Evolutionary conservation across 2,797 vertebrate genomes (phyloP), one percentile per base, ranked within the genome.

Genomic region (Phyllotis vaccarum): DNA sequence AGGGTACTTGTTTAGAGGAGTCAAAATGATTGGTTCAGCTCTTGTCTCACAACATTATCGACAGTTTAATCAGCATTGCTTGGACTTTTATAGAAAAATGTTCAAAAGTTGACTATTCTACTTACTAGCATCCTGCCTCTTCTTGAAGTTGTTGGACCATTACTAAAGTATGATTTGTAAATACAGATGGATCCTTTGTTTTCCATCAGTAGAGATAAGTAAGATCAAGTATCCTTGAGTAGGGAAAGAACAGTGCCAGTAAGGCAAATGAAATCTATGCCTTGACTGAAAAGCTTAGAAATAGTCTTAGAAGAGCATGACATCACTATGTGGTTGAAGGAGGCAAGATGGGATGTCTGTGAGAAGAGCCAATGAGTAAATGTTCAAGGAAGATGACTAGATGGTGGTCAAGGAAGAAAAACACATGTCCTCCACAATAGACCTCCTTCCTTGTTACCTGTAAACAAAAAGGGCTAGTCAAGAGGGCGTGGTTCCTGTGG

Each of bases 21-120:
- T 62, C 66, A 58, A 66, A 96, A n/a, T 66, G 11, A 21, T 46
- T 49, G 19, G 6, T 34, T 0, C 12, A 64, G 0, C 58, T 88
- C 0, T 52, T 46, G 62, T 64, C 22, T 86, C 49, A 13, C 60
- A 46, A 5, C 6, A 46, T 46, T 79, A 17, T n/a, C 92, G 37
- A 74, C 10, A 37, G 66, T 52, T 46, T 85, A 0, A 34, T 90
- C n/a, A 9, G 3, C 8, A 6, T 75, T 37, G 17, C 17, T 91
- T 56, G 43, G 74, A 52, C 11, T 94, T 27, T 89, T n/a, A 37
- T 49, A 79, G 31, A 52, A 86, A 95, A 95, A 56, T 86, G 5
- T 56, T 90, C n/a, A 58, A 76, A 91, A 70, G 10, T 40, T 75
- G 46, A 13, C 31, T 54, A 6, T 40, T 58, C 29, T 40, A n/a